Percentiles rank a stretch among this genome's conserved stretches.
phyloP scores from a whole-genome alignment of 2,797 vertebrate genomes.

The Hoplostethus mediterraneus region DNA sequence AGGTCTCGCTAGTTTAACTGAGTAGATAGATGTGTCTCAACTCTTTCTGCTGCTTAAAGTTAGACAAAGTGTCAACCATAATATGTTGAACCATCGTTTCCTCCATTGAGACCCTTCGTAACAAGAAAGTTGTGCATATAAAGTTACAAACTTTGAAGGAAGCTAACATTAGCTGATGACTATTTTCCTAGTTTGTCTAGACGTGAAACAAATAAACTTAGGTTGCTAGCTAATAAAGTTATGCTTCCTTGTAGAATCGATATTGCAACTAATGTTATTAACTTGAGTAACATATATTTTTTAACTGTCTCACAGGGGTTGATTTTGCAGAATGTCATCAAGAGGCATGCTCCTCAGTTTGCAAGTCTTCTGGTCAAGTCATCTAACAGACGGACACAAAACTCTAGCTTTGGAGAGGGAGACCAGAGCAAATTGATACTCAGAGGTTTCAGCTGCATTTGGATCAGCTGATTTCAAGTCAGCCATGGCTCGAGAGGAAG shows the following conservation, averaged over 20 bases:
- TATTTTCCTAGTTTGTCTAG: not conserved
- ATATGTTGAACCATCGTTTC: no score
- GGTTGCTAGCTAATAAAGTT: not conserved
- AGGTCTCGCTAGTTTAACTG: no score
- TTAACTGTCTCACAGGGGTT: slow-evolving; percentile 64
- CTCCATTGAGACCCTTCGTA: not conserved
- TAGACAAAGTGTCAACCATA: not conserved
- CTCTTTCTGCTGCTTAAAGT: not conserved
- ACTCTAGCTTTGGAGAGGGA: not conserved
- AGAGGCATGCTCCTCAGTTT: slow-evolving; percentile 44
- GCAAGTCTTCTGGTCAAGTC: not conserved
- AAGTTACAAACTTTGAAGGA: not conserved
- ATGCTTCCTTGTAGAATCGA: not conserved
- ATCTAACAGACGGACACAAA: not conserved
- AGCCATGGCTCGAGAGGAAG: slow-evolving; percentile 72
- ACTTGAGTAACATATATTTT: slow-evolving; percentile 8
- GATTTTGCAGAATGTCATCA: slow-evolving; percentile 45
- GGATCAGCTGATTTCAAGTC: not conserved
- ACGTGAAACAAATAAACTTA: not conserved
- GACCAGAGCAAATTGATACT: not conserved
- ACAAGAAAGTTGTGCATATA: not conserved
- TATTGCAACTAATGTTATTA: not conserved
- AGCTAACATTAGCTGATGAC: not conserved
- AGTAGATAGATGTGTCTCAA: not conserved
- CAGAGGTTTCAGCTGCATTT: not conserved